Conservation (phyloP, 2,797 vertebrate species). For the Hipposideros larvatus region DNA sequence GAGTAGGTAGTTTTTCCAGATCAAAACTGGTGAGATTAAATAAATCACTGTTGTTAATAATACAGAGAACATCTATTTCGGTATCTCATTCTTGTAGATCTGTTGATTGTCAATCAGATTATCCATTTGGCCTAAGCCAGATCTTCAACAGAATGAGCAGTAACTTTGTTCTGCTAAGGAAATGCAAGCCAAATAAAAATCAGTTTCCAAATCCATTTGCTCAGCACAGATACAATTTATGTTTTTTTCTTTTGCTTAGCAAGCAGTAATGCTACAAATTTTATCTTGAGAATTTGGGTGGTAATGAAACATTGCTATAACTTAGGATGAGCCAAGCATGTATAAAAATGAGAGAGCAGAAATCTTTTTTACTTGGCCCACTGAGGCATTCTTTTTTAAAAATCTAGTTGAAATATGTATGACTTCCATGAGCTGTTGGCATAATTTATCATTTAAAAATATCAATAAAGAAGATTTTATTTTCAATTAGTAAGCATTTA, state of each 20-base stretch:
- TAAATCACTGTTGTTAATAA: constrained; percentile 51
- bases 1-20: constrained; percentile 23
- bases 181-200: constrained; percentile 74
- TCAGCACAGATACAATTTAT: constrained; percentile 84
- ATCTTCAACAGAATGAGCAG: constrained; percentile 75
- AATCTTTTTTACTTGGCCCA: constrained; percentile 71
- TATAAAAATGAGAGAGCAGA: constrained; percentile 70
- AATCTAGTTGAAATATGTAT: constrained; percentile 65
- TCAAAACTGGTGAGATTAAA: background rate
- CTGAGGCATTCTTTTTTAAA: background rate
- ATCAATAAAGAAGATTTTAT: constrained; percentile 70
- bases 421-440: constrained; percentile 2
- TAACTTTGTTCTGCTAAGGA: constrained; percentile 70
- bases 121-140: constrained; percentile 75
- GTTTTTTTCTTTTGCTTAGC: constrained; percentile 81
- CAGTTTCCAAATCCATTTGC: constrained; percentile 78
- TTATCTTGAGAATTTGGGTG: constrained; percentile 80
- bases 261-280: constrained; percentile 80
- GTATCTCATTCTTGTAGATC: constrained; percentile 60
- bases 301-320: constrained; percentile 83
- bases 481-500: constrained; percentile 72
- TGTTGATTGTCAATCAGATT: constrained; percentile 77
- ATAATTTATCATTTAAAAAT: constrained; percentile 52
- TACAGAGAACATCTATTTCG: constrained; percentile 56
- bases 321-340: constrained; percentile 70